These are phyloP conservation scores for Colius striatus DNA, from an alignment of 2,113 vertebrate genomes.

Conservation along the genomic window DNA sequence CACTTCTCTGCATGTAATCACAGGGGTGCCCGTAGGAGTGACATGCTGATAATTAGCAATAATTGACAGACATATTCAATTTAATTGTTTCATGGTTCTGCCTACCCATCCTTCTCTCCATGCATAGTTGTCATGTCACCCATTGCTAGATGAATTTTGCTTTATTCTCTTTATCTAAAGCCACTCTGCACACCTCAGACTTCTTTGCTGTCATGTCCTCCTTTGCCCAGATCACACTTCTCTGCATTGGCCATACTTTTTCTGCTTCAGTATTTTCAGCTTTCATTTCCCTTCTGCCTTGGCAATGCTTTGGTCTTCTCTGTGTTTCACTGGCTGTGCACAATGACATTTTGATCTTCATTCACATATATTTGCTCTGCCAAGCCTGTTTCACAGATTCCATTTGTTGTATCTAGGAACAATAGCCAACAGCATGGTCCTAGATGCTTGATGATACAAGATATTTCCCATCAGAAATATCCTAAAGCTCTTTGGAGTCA, in stretches of 20 bases:
- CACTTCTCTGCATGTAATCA: background rate
- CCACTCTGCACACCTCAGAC: background rate
- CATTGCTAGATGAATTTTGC: background rate
- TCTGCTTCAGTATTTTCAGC: background rate
- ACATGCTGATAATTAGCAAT: constrained; percentile 10
- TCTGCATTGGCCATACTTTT: background rate
- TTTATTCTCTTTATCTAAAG: background rate
- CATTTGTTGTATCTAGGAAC: background rate
- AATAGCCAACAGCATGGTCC: background rate
- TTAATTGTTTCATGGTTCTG: background rate
- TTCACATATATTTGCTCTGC: background rate
- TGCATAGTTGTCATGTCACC: background rate
- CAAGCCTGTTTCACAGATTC: background rate
- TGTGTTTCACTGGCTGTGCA: background rate
- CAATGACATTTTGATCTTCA: background rate
- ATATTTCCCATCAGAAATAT: background rate
- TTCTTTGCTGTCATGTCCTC: background rate
- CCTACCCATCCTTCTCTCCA: background rate
- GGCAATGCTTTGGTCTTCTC: background rate
- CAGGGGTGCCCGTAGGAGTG: background rate
- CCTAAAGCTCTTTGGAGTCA: background rate
- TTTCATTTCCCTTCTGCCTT: background rate
- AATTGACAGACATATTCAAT: constrained; percentile 6
- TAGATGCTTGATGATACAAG: background rate
- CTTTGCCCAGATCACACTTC: background rate